Evolutionary conservation across 1,140 invertebrate species (phyloP), one percentile per base, ranked within the genome.

Genomic region (Micrasema longulum): DNA sequence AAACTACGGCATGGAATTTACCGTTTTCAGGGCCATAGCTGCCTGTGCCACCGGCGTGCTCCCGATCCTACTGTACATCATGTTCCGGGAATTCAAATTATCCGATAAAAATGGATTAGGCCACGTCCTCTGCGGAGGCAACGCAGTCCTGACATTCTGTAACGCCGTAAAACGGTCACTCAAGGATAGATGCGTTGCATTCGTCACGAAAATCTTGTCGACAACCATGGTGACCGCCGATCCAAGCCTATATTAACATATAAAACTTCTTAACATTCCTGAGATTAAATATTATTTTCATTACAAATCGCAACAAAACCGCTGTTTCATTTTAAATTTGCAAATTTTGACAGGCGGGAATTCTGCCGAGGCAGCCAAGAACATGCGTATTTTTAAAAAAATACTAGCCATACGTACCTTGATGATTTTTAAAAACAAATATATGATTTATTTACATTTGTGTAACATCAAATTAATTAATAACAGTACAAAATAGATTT

Each of bases 121-220:
- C 63, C 65, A 23, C 22, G 47, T 38, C 35, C 70, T 66, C 12
- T 52, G 70, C 3, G 48, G 47, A 9, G 62, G 48, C 23, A 41
- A 18, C 1, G 52, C 22, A 0, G 66, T 69, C 26, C 70, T 47
- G 22, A 75, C 63, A 31, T 35, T 69, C 38, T 75, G 74, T 12
- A 75, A 41, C 35, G 72, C 72, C 5, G 74, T 75, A 38, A 76
- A 76, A 14, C 74, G 57, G n/a, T 76, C 74, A 36, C 71, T 73
- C 26, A 76, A 26, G 12, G 67, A 45, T 52, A 73, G 48, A 12
- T 63, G 63, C 12, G 74, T 76, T n/a, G 71, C 23, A 14, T 71
- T 67, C 6, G 47, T 76, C 10, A 71, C 74, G 50, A 69, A 76
- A 62, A 76, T 76, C 48, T 69, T 76, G 35, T 76, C 69, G 48